Evolutionary conservation across 2,888 invertebrate species (phyloP).

Genomic region (Leptopterna dolabrata): DNA sequence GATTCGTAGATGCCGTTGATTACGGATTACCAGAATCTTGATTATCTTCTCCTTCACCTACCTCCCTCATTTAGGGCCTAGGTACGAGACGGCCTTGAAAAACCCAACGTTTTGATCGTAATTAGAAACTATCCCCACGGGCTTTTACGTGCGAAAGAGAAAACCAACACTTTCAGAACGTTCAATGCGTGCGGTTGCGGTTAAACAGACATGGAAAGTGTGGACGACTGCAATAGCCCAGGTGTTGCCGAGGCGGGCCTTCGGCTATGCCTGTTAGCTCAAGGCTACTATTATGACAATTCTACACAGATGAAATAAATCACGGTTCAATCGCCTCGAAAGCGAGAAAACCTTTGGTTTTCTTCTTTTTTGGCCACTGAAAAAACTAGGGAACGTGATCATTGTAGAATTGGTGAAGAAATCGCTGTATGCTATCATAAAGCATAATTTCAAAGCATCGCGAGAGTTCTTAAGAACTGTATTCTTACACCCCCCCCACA

Average conservation of each 20-base stretch:
- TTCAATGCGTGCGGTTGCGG: not conserved
- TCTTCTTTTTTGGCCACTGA: not conserved
- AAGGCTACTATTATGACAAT: conserved; percentile 3
- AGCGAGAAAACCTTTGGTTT: not conserved
- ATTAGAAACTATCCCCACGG: not conserved
- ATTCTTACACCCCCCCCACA: no score
- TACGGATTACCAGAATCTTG: no score
- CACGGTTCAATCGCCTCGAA: conserved; percentile 5
- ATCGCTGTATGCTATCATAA: not conserved
- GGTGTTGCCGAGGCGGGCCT: not conserved
- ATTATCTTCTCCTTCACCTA: no score
- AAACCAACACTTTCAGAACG: conserved; percentile 1
- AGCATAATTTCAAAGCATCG: not conserved
- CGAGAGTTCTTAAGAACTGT: no score
- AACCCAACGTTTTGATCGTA: not conserved
- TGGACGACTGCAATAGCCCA: not conserved
- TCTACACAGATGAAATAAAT: conserved; percentile 23
- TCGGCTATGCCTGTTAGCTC: not conserved
- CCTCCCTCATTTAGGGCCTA: no score
- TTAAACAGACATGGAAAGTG: conserved; percentile 5
- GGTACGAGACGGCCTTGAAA: not conserved
- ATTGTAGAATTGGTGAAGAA: not conserved
- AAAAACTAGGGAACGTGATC: not conserved
- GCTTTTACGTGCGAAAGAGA: not conserved
- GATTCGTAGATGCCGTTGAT: no score